Conservation (phyloP, 2,888 invertebrate genomes). For the Cordilura impudica region DNA sequence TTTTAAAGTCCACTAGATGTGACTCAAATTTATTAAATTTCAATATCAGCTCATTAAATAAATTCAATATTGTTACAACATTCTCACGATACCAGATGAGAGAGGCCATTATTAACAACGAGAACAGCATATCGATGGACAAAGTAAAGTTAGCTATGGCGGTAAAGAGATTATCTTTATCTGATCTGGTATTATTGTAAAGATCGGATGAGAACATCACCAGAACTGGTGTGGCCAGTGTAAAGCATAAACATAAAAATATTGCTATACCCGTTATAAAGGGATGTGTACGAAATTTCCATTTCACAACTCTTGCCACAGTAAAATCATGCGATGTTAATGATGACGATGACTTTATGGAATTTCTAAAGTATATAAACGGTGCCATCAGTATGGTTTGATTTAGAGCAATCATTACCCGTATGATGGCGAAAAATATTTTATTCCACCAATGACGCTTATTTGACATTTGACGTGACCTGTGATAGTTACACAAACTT, state of each 20-base stretch:
- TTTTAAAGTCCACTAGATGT: slow-evolving; percentile 58
- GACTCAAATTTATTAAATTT: slow-evolving; percentile 21
- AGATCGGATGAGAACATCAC: slow-evolving; percentile 11
- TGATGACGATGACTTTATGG: not conserved
- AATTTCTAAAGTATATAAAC: slow-evolving; percentile 32
- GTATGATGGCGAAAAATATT: slow-evolving; percentile 65
- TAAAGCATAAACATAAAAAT: slow-evolving; percentile 6
- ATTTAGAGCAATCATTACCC: slow-evolving; percentile 66
- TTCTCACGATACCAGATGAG: slow-evolving; percentile 50
- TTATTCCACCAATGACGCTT: slow-evolving; percentile 62
- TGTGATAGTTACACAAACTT: slow-evolving; percentile 32
- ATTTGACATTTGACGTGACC: slow-evolving; percentile 50
- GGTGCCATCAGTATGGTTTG: slow-evolving; percentile 69
- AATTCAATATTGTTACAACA: slow-evolving; percentile 49
- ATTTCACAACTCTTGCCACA: not conserved
- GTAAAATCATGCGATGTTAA: not conserved
- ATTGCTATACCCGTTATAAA: slow-evolving; percentile 20
- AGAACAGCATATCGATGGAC: slow-evolving; percentile 32
- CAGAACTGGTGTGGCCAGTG: slow-evolving; percentile 12
- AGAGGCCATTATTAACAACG: slow-evolving; percentile 47
- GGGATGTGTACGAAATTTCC: slow-evolving; percentile 46
- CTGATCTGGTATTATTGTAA: slow-evolving; percentile 1
- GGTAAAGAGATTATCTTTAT: slow-evolving; percentile 45
- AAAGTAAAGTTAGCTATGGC: slow-evolving; percentile 48
- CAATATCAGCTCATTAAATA: slow-evolving; percentile 11